A percentile compares a stretch with the other conserved stretches of the same genome.
phyloP scores from a whole-genome alignment of 2,797 vertebrate species.

The Acrossocheilus wenchowensis region DNA sequence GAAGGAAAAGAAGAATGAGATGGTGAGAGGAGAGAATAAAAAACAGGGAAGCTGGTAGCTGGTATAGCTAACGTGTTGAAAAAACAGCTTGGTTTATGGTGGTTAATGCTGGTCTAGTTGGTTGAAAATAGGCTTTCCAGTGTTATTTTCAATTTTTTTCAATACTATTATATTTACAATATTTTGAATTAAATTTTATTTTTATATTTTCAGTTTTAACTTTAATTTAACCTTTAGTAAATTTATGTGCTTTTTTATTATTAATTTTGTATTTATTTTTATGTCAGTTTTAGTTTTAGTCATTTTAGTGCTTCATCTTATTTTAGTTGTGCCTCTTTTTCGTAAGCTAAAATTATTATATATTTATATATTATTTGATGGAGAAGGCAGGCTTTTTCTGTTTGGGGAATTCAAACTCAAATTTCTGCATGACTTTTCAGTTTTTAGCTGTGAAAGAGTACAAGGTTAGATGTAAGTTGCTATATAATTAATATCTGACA shows the following conservation, averaged over 20 bases:
- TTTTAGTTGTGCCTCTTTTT: no score
- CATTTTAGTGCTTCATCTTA: background rate
- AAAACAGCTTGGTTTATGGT: background rate
- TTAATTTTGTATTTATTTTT: background rate
- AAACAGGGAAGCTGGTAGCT: background rate
- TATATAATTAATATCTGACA: no score
- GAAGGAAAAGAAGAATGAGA: constrained; percentile 49
- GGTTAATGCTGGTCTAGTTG: background rate
- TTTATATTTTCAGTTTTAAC: no score
- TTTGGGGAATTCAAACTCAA: background rate
- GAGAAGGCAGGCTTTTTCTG: background rate
- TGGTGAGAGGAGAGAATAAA: background rate
- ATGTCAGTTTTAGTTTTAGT: no score
- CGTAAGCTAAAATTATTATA: background rate
- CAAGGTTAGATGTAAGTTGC: no score
- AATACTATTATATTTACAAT: background rate
- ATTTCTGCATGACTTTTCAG: background rate
- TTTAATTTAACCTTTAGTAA: background rate
- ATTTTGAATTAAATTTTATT: background rate
- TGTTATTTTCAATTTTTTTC: background rate
- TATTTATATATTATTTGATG: no score
- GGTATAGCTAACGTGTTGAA: background rate
- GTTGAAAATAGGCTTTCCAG: background rate
- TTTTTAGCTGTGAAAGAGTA: no score
- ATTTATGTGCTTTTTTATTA: background rate